Conservation (phyloP, 2,113 vertebrate species). For the Semicossyphus pulcher region DNA sequence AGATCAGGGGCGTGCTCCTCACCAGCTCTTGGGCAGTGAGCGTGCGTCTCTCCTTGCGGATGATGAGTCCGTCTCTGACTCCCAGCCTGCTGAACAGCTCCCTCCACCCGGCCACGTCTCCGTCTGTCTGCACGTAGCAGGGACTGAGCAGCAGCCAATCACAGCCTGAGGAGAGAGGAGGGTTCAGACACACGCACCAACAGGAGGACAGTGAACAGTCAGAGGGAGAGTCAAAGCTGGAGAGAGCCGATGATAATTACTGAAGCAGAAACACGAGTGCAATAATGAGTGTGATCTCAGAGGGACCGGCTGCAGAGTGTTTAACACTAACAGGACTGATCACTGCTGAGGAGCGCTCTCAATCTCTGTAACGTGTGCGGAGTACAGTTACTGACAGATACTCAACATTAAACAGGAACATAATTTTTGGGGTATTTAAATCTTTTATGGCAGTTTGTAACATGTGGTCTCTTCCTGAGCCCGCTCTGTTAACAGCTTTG, state of each 20-base stretch:
- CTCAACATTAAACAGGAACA: too few relatives aligned
- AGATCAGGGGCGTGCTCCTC: slow-evolving; percentile 34
- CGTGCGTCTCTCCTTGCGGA: slow-evolving; percentile 78
- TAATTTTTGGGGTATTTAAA: too few relatives aligned
- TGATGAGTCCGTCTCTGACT: slow-evolving; percentile 82
- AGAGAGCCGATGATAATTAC: not conserved
- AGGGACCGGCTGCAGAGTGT: not conserved
- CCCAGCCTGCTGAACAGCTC: slow-evolving; percentile 80
- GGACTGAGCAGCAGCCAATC: slow-evolving; percentile 83
- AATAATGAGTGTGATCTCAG: not conserved
- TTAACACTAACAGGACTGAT: not conserved
- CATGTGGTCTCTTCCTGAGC: too few relatives aligned
- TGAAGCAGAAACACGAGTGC: not conserved
- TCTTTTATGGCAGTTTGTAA: too few relatives aligned
- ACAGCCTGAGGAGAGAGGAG: slow-evolving; percentile 66
- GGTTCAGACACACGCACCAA: not conserved
- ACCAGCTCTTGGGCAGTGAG: slow-evolving; percentile 80
- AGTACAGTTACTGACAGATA: too few relatives aligned
- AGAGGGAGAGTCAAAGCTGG: not conserved
- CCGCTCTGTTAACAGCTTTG: too few relatives aligned
- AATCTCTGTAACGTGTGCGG: too few relatives aligned
- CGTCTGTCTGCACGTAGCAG: slow-evolving; percentile 78
- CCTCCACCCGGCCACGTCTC: slow-evolving; percentile 80
- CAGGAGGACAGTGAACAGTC: not conserved
- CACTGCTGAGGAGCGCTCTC: not conserved